Percentiles rank a stretch among this genome's conserved stretches.
These are phyloP conservation scores for Cryptus armator DNA, from an alignment of 2,888 invertebrate genomes.

Conservation along the genomic window DNA sequence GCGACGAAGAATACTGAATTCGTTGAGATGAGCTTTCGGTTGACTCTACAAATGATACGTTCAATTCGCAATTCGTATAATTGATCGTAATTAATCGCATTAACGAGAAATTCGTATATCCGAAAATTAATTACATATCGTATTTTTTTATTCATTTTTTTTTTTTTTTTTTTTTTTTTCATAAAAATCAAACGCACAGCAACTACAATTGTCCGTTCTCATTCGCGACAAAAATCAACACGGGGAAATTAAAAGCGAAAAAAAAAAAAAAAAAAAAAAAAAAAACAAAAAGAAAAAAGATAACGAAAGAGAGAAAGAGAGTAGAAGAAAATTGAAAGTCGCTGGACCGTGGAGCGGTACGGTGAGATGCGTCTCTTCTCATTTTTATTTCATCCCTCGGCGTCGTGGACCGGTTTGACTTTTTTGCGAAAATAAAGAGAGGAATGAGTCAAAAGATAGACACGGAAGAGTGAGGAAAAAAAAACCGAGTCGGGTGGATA, in stretches of 20 bases:
- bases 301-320: constrained; percentile 15
- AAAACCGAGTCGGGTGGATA: constrained; percentile 5
- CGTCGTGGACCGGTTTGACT: constrained; percentile 12
- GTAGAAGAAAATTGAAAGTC: constrained; percentile 56
- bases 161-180: too few species aligned
- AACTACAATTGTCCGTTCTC: constrained; percentile 7
- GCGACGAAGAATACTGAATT: too few species aligned
- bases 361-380: background rate
- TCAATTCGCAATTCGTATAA: background rate
- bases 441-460: constrained; percentile 30
- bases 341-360: constrained; percentile 2
- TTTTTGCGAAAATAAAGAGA: constrained; percentile 22
- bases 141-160: too few species aligned
- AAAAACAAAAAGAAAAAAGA: background rate
- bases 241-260: constrained; percentile 1
- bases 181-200: background rate
- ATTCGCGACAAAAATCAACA: constrained; percentile 5
- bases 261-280: constrained; percentile 1
- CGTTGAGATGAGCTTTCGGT: too few species aligned
- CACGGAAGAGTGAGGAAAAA: constrained; percentile 11
- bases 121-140: too few species aligned
- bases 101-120: background rate
- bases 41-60: too few species aligned
- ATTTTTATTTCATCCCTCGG: constrained; percentile 50
- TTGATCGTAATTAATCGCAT: background rate